Conservation (phyloP, 1,140 invertebrate species). For the Lethocerus indicus region DNA sequence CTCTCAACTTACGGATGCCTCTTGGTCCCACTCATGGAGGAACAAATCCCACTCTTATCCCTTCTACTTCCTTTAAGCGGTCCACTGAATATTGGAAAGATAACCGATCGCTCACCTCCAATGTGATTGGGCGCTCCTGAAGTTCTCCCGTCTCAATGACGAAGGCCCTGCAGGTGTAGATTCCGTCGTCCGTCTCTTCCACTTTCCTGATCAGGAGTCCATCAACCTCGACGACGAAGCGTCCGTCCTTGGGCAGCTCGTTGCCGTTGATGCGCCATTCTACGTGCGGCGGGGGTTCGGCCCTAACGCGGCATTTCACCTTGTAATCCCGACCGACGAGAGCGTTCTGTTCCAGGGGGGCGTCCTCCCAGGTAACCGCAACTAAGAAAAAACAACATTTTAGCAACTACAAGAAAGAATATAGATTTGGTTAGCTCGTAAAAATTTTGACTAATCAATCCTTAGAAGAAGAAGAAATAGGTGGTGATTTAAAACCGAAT, state of each 20-base stretch:
- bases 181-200: slow-evolving; percentile 60
- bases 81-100: no score
- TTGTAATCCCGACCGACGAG: slow-evolving; percentile 55
- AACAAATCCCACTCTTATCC: no score
- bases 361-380: slow-evolving; percentile 67
- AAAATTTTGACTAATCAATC: no score
- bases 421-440: no score
- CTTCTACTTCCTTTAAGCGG: no score
- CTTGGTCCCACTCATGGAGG: no score
- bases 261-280: slow-evolving; percentile 67
- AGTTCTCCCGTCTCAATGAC: slow-evolving; percentile 64
- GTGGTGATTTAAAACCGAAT: no score
- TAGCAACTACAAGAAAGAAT: no score
- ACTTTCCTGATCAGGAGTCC: slow-evolving; percentile 64
- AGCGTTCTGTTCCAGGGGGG: slow-evolving; percentile 66
- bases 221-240: slow-evolving; percentile 55
- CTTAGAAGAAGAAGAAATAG: no score
- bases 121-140: slow-evolving; percentile 49
- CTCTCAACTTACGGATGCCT: no score
- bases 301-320: slow-evolving; percentile 67
- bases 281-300: slow-evolving; percentile 63
- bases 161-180: slow-evolving; percentile 67
- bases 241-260: slow-evolving; percentile 28
- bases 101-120: slow-evolving; percentile 39
- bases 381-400: slow-evolving; percentile 45